Evolutionary conservation across 1,140 invertebrate species (phyloP).

Genomic region (Sycophaga agraensis): DNA sequence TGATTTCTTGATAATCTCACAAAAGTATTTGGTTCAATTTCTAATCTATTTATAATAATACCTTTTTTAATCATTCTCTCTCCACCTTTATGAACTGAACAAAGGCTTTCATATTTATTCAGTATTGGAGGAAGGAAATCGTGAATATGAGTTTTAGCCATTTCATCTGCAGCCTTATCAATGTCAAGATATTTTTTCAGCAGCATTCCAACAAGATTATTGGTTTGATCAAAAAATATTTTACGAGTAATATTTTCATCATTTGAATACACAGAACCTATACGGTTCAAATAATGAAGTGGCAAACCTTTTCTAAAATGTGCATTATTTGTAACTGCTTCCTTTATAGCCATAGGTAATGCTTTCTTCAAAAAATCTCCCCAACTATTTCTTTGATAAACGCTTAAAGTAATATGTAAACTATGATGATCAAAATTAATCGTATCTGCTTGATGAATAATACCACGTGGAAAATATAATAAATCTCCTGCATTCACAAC

Average conservation of each 20-base stretch:
- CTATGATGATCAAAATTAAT: slow-evolving; percentile 73
- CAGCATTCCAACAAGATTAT: slow-evolving; percentile 66
- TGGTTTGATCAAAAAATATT: slow-evolving; percentile 63
- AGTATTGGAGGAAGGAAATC: slow-evolving; percentile 85
- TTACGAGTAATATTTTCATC: slow-evolving; percentile 54
- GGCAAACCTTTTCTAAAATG: slow-evolving; percentile 81
- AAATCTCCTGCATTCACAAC: slow-evolving; percentile 85
- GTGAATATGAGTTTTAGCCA: slow-evolving; percentile 80
- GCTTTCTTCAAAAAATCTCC: slow-evolving; percentile 83
- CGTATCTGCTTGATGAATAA: slow-evolving; percentile 88
- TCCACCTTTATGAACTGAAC: slow-evolving; percentile 70
- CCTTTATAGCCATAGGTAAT: slow-evolving; percentile 75
- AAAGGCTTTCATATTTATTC: slow-evolving; percentile 63
- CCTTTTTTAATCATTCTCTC: slow-evolving; percentile 69
- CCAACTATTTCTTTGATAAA: slow-evolving; percentile 89
- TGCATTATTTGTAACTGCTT: slow-evolving; percentile 70
- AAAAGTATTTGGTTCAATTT: slow-evolving; percentile 68
- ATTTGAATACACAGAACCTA: slow-evolving; percentile 69
- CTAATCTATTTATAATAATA: slow-evolving; percentile 63
- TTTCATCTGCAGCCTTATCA: slow-evolving; percentile 81
- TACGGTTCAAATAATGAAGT: slow-evolving; percentile 70
- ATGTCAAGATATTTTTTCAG: slow-evolving; percentile 67
- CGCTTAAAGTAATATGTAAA: slow-evolving; percentile 89
- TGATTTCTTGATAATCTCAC: slow-evolving; percentile 73
- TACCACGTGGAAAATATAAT: slow-evolving; percentile 89